These are phyloP conservation scores for Scelioninae gen. 1 DNA, from an alignment of 2,888 invertebrate genomes.

Conservation along the genomic window DNA sequence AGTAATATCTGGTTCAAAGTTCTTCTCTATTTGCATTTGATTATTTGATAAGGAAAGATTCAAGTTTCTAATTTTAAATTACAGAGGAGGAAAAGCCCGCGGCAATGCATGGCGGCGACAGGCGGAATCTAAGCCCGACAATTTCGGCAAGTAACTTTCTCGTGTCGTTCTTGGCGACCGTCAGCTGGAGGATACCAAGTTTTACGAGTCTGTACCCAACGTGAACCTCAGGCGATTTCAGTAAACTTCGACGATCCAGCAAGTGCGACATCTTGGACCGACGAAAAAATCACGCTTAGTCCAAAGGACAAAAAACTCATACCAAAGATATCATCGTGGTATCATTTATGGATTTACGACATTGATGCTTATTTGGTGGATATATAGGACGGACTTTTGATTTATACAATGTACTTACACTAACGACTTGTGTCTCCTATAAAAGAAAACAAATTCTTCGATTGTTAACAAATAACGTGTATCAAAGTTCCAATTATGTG, in stretches of 20 bases:
- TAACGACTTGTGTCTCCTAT: slow-evolving; percentile 27
- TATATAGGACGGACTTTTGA: slow-evolving; percentile 48
- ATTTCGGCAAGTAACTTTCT: slow-evolving; percentile 83
- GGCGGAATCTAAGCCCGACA: slow-evolving; percentile 81
- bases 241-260: slow-evolving; percentile 59
- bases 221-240: slow-evolving; percentile 76
- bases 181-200: slow-evolving; percentile 84
- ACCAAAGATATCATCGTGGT: slow-evolving; percentile 54
- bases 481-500: slow-evolving; percentile 39
- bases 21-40: slow-evolving; percentile 40
- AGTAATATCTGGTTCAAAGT: slow-evolving; percentile 23
- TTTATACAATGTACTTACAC: slow-evolving; percentile 38
- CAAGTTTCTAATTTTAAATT: slow-evolving; percentile 76
- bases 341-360: slow-evolving; percentile 54
- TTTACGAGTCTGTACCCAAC: slow-evolving; percentile 83
- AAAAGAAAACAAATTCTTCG: slow-evolving; percentile 16
- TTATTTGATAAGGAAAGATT: slow-evolving; percentile 48
- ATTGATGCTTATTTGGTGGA: slow-evolving; percentile 57
- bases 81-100: slow-evolving; percentile 81
- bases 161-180: slow-evolving; percentile 80
- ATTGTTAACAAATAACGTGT: slow-evolving; percentile 35
- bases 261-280: slow-evolving; percentile 66
- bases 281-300: slow-evolving; percentile 62
- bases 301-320: slow-evolving; percentile 56
- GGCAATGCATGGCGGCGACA: slow-evolving; percentile 83